Base-by-base conservation (phyloP, 2,888 invertebrate genomes). In the Epiblema foenella region DNA sequence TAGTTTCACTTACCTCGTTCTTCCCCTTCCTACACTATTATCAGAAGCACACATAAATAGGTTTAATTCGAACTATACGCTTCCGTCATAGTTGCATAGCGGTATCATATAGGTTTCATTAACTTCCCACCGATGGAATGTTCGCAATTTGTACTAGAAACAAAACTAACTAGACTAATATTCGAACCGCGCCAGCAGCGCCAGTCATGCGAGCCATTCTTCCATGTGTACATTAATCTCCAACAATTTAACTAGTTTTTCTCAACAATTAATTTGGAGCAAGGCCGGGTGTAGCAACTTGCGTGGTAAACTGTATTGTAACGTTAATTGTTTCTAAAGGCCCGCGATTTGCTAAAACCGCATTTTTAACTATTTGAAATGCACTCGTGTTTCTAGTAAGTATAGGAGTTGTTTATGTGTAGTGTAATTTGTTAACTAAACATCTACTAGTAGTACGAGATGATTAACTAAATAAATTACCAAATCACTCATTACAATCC, bases 211-310 rank as follows among this genome's bases (percentile, higher is more conserved):
- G 60, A 24, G 46, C 17, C 29, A 52, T 63, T 63, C 33, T 39
- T 49, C 60, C 33, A 17, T 37, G 56, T 4, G 42, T 20, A 9
- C 51, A 65, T 54, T 60, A 60, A 70, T 66, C 54, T 54, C 12
- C 12, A 71, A 62, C 56, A 71, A 67, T 67, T 71, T 62, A 56
- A 63, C 39, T 57, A 66, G 51, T 67, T 70, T 42, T 71, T 67
- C 71, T 62, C 66, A 60, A 67, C 62, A 62, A 71, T 71, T 71
- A 71, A 67, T 71, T 67, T 46, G 62, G 71, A 71, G 62, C 71
- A 67, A 71, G 71, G 71, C 57, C 54, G 46, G 49, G 9, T 71
- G 66, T 51, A 10, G 71, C 62, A 71, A 67, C 56, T 39, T 15
- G 60, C 62, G 71, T 62, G 60, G 71, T 33, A 67, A 71, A 71